Percentiles rank a stretch among this genome's conserved stretches.
phyloP scores from a whole-genome alignment of 1,140 invertebrate genomes.

The Mactra quadrangularis region DNA sequence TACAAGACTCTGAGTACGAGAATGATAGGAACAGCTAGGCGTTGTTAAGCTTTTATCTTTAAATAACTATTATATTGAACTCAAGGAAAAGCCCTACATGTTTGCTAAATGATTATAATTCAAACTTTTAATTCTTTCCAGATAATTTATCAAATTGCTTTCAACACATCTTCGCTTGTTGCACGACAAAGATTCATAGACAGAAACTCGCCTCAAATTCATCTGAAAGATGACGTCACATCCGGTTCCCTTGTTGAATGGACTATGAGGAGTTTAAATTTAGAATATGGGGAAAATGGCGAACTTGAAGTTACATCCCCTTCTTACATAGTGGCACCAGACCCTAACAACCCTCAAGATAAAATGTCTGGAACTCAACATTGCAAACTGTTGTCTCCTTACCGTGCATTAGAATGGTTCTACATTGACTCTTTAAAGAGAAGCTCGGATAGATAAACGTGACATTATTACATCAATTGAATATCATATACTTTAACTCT shows the following conservation, averaged over 20 bases:
- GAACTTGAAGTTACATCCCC: slow-evolving; percentile 51
- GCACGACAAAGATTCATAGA: slow-evolving; percentile 41
- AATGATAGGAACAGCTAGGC: no score
- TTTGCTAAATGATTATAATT: no score
- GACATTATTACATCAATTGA: no score
- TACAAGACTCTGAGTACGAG: no score
- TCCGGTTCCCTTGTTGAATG: slow-evolving; percentile 24
- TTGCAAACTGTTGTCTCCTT: slow-evolving; percentile 65
- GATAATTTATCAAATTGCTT: slow-evolving; percentile 39
- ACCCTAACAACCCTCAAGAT: not conserved
- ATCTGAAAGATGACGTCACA: slow-evolving; percentile 54
- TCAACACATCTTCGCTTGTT: slow-evolving; percentile 32
- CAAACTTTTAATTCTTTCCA: slow-evolving; percentile 27
- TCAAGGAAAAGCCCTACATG: no score
- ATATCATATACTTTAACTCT: no score
- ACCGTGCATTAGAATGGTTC: slow-evolving; percentile 70
- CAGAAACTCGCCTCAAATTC: slow-evolving; percentile 28
- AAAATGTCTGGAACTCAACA: slow-evolving; percentile 49
- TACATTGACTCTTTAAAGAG: slow-evolving; percentile 66
- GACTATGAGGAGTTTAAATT: slow-evolving; percentile 1
- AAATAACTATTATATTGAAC: no score
- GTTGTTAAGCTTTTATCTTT: no score
- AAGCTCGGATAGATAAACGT: not conserved
- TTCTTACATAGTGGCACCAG: not conserved
- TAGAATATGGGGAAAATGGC: slow-evolving; percentile 40